Conservation (phyloP, 2,797 vertebrate genomes). For the Ara ararauna region DNA sequence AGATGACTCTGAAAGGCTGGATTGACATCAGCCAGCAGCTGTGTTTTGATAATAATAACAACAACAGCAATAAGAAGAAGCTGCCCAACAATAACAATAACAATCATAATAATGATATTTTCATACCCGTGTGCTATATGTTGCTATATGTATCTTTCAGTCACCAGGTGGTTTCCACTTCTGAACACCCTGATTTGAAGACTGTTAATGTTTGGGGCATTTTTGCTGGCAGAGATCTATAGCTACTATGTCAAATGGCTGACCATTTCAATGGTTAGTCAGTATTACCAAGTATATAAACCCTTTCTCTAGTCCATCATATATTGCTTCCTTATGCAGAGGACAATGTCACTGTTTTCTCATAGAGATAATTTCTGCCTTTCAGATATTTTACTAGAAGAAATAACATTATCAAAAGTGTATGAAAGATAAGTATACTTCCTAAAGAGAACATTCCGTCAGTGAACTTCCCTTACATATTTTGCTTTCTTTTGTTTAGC, state of each 20-base stretch:
- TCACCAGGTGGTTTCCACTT: neutral
- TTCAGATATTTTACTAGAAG: neutral
- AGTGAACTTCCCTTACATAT: neutral
- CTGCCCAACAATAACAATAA: neutral
- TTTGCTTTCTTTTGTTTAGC: neutral
- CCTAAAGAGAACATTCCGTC: neutral
- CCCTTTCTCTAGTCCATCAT: neutral
- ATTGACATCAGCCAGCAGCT: neutral
- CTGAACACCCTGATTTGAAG: neutral
- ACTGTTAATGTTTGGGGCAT: neutral
- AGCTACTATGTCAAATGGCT: neutral
- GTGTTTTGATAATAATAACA: neutral
- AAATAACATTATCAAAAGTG: neutral
- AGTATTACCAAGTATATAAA: neutral
- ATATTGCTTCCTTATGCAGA: neutral
- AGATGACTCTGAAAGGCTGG: neutral
- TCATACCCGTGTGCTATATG: neutral
- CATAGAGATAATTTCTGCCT: neutral
- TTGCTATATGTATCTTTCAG: neutral
- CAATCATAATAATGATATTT: neutral
- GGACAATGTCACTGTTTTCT: neutral
- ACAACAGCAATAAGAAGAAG: neutral
- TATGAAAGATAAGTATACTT: neutral
- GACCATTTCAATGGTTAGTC: neutral
- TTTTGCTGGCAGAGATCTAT: neutral